These are phyloP conservation scores for Clostera curtula DNA, from an alignment of 2,888 invertebrate species.

Conservation along the genomic window DNA sequence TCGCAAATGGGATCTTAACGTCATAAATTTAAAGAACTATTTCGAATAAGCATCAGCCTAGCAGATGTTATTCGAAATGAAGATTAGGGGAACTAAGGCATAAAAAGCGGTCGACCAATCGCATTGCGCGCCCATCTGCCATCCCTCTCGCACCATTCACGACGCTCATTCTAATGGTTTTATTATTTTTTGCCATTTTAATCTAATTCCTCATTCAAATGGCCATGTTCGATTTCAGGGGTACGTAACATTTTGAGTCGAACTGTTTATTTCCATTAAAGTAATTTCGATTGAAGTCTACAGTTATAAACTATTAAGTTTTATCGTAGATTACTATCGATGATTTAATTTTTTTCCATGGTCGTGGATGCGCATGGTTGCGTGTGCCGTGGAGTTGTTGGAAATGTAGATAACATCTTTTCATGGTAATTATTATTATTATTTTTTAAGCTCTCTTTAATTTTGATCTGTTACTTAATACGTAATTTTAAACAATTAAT, in stretches of 20 bases:
- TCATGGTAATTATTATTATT: conserved; percentile 33
- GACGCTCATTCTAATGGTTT: conserved; percentile 66
- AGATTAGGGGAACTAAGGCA: conserved; percentile 74
- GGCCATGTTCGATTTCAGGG: conserved; percentile 58
- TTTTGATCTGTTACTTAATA: conserved; percentile 26
- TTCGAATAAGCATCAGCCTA: conserved; percentile 62
- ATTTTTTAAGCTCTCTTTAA: conserved; percentile 30
- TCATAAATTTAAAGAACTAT: conserved; percentile 64
- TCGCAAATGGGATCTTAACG: conserved; percentile 59
- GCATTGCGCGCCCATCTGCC: conserved; percentile 32
- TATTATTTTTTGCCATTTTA: conserved; percentile 71
- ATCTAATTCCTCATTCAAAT: conserved; percentile 73
- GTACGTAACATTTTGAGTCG: conserved; percentile 50
- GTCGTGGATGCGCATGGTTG: conserved; percentile 37
- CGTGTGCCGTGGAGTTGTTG: conserved; percentile 37
- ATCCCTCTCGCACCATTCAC: conserved; percentile 45
- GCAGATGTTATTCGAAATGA: conserved; percentile 70
- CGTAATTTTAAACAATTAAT: conserved; percentile 40
- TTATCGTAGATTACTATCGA: conserved; percentile 50
- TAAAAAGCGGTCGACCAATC: conserved; percentile 73
- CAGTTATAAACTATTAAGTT: conserved; percentile 31
- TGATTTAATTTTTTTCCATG: conserved; percentile 44
- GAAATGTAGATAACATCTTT: conserved; percentile 38
- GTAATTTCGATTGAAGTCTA: conserved; percentile 19
- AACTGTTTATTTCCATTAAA: conserved; percentile 14